Evolutionary conservation across 2,797 vertebrate species (phyloP).

Genomic region (Pipistrellus pipistrellus): DNA sequence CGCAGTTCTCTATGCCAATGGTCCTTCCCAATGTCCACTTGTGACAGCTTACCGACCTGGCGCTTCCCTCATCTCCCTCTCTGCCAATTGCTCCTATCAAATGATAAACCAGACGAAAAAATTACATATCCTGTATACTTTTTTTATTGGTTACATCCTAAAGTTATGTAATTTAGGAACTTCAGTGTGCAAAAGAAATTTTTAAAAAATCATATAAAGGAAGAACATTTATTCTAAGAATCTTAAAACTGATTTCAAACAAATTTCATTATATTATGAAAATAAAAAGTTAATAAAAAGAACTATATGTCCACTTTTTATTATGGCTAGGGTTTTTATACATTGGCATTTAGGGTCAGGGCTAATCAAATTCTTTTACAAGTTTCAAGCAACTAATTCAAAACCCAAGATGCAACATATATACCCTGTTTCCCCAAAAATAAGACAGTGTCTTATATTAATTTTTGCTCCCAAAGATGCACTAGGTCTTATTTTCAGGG

Average conservation of each 20-base stretch:
- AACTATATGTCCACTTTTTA: neutral
- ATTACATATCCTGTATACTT: neutral
- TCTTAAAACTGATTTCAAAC: neutral
- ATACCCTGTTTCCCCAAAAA: neutral
- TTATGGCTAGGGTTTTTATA: neutral
- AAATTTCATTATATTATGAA: neutral
- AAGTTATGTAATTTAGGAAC: neutral
- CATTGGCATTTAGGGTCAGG: neutral
- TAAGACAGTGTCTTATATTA: too few species aligned
- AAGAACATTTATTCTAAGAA: conserved; percentile 1
- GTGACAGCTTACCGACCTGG: neutral
- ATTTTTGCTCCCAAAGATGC: too few species aligned
- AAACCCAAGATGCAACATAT: conserved; percentile 14
- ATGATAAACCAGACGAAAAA: conserved; percentile 7
- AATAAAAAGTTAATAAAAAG: neutral
- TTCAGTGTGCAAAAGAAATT: neutral
- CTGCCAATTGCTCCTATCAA: neutral
- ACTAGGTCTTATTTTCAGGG: too few species aligned
- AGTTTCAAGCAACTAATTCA: neutral
- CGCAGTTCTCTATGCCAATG: neutral
- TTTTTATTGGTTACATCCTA: neutral
- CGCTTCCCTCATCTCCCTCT: neutral
- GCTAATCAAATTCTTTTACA: neutral
- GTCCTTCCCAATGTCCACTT: neutral
- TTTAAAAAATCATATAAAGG: neutral